phyloP scores from a whole-genome alignment of 2,113 vertebrate species.

The Podiceps cristatus region DNA sequence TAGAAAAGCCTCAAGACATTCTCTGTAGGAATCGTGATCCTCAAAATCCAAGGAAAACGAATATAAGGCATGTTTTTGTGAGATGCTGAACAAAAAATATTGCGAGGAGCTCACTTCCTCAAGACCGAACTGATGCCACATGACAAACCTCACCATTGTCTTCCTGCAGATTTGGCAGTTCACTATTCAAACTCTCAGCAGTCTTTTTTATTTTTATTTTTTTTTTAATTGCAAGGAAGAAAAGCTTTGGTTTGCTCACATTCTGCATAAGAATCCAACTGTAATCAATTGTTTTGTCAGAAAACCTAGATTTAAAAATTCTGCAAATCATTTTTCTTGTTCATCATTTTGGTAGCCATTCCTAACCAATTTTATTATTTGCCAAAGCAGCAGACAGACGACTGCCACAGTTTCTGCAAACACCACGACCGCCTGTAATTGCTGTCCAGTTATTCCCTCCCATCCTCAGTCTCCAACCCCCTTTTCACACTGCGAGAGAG shows the following conservation, averaged over 20 bases:
- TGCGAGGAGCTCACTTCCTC: neutral
- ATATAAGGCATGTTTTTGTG: neutral
- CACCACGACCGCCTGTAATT: neutral
- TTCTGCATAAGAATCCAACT: neutral
- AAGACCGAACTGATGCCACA: neutral
- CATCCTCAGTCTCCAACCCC: neutral
- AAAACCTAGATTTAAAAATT: neutral
- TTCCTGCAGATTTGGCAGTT: neutral
- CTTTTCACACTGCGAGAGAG: neutral
- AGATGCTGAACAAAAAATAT: neutral
- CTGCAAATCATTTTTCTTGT: neutral
- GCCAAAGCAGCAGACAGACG: neutral
- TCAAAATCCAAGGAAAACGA: neutral
- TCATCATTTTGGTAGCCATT: neutral
- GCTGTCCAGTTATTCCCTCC: neutral
- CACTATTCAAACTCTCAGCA: neutral
- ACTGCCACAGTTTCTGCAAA: neutral
- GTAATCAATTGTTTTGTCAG: neutral
- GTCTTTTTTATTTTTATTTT: neutral
- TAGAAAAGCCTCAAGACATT: neutral
- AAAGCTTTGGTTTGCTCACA: neutral
- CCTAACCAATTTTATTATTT: neutral
- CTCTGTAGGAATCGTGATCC: neutral
- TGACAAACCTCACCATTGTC: rapidly evolving
- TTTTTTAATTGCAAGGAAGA: neutral